Conservation (phyloP, 2,113 vertebrate genomes). For the Tamias sibiricus region DNA sequence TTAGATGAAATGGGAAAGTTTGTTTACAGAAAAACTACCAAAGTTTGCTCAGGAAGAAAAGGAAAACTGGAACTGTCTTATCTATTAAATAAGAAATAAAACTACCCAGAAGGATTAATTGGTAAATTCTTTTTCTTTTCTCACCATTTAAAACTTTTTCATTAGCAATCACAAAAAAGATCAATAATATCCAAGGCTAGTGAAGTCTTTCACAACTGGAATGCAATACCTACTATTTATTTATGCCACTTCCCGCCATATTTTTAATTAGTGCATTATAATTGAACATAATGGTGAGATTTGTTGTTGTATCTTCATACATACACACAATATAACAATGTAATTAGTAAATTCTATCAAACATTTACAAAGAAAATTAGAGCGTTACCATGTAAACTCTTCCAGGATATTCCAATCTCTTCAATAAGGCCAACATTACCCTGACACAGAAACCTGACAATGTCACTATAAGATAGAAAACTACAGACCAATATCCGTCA, state of each 20-base stretch:
- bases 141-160: background rate
- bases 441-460: background rate
- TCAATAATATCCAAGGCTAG: background rate
- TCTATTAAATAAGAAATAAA: constrained; percentile 31
- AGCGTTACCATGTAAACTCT: background rate
- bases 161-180: background rate
- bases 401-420: background rate
- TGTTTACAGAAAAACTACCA: background rate
- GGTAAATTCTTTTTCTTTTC: background rate
- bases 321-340: no score
- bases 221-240: background rate
- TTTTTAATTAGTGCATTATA: no score
- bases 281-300: no score
- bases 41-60: constrained; percentile 4
- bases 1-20: background rate
- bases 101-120: background rate
- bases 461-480: background rate
- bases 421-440: background rate
- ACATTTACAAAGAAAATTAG: background rate
- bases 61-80: constrained; percentile 21
- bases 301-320: no score
- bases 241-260: background rate
- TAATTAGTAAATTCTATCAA: background rate
- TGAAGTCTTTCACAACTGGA: background rate
- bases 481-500: background rate